Base-by-base conservation (phyloP, 1,140 invertebrate species). In the Nephila pilipes region DNA sequence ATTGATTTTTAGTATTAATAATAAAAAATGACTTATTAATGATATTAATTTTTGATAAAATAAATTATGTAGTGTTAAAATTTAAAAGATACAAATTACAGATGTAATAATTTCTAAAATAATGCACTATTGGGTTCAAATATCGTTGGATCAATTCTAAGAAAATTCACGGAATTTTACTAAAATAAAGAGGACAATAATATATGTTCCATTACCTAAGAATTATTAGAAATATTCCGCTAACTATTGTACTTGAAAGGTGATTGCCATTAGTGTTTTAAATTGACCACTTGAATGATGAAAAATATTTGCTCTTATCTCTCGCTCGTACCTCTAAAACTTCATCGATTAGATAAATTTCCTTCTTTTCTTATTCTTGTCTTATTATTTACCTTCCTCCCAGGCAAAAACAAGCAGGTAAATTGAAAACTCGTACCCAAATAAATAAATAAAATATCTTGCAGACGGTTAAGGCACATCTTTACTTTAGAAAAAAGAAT, bases 381-480 rank as follows among this genome's bases (percentile, higher is more conserved):
- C 79, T 38, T 54, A n/a, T 54, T 20, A 5, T 36, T 81, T 36
- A 81, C 32, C n/a, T 81, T 81, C 22, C 36, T 22, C 10, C 79
- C 20, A 16, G 32, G 3, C n/a, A 46, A 81, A 81, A 81, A 36
- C 46, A 18, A 10, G 36, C 12, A 81, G 22, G 32, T 54, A 81
- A n/a, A 81, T 81, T 81, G 79, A 46, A 81, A 54, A 81, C 32
- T 36, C 22, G 5, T 36, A 81, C 14, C 79, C 46, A 81, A n/a
- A 25, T 81, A 81, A 81, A 81, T 46, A 81, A 81, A 54, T 54
- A 81, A 81, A 81, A 81, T 81, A 20, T 81, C 32, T 46, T 12
- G 29, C 79, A 81, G 79, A 54, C 79, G 36, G 79, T 81, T 81
- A 81, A 36, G n/a, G 36, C 79, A 54, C 79, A 81, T 81, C 46